Percentiles rank a stretch among this genome's conserved stretches.
These are phyloP conservation scores for Bergia sp. DNA, from an alignment of 92 coral and sea anemone species.

Conservation along the genomic window DNA sequence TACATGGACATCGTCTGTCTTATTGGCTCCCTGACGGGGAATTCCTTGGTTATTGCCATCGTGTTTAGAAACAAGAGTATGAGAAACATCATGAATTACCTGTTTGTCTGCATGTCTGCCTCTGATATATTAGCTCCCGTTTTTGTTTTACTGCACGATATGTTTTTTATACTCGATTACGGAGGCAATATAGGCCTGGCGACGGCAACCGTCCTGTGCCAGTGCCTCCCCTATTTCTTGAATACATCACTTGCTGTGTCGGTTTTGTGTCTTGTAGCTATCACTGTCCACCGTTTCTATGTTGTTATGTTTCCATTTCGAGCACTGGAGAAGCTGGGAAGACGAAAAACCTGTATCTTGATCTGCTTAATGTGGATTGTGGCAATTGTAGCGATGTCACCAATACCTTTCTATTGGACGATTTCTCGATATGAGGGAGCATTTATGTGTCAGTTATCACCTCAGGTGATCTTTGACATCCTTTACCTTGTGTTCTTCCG, in stretches of 20 bases:
- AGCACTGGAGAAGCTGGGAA: slow-evolving; percentile 19
- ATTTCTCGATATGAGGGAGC: background rate
- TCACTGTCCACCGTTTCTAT: slow-evolving; percentile 29
- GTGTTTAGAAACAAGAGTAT: slow-evolving; percentile 37
- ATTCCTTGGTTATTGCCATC: slow-evolving; percentile 19
- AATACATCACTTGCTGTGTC: slow-evolving; percentile 30
- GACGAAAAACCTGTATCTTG: background rate
- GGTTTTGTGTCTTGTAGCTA: slow-evolving; percentile 35
- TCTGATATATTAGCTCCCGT: slow-evolving; percentile 34
- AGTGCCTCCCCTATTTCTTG: slow-evolving; percentile 13
- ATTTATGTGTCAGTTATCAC: background rate
- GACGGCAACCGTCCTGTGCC: slow-evolving; percentile 4
- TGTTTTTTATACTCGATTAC: background rate
- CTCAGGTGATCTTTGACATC: background rate
- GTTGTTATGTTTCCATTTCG: slow-evolving; percentile 37
- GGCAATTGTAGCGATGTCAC: background rate
- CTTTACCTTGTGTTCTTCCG: slow-evolving; percentile 8
- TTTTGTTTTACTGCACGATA: background rate
- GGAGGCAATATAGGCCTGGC: background rate
- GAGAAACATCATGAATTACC: slow-evolving; percentile 36
- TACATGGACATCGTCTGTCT: slow-evolving; percentile 13
- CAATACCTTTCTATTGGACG: background rate
- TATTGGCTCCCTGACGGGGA: slow-evolving; percentile 32
- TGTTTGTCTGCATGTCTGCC: slow-evolving; percentile 40
- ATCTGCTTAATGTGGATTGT: slow-evolving; percentile 24